phyloP scores from a whole-genome alignment of 2,797 vertebrate species.

The Mycteria americana region DNA sequence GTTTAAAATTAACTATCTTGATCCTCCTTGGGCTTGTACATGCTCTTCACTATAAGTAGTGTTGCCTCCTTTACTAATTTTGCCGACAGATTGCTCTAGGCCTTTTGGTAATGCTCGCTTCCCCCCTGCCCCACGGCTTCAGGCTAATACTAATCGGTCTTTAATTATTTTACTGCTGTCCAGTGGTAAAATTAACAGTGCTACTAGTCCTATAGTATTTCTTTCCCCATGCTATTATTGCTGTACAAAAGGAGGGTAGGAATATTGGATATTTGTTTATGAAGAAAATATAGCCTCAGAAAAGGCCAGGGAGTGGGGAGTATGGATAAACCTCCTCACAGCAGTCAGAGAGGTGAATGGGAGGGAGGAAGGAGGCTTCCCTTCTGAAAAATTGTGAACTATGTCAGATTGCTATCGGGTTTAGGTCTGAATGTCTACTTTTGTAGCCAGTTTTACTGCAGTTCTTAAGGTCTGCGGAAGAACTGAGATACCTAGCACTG shows the following conservation, averaged over 20 bases:
- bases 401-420: neutral
- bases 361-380: neutral
- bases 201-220: neutral
- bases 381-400: neutral
- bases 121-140: neutral
- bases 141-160: neutral
- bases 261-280: fast-evolving
- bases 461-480: neutral
- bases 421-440: neutral
- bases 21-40: neutral
- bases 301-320: neutral
- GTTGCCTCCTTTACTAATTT: neutral
- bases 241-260: neutral
- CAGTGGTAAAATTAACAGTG: neutral
- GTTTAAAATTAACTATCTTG: neutral
- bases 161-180: neutral
- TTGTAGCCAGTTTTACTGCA: neutral
- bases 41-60: fast-evolving
- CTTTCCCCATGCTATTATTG: neutral
- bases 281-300: neutral
- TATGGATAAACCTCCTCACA: neutral
- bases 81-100: neutral
- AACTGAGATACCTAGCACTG: neutral
- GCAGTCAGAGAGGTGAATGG: neutral
- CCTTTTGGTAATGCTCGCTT: neutral